Evolutionary conservation across 2,113 vertebrate genomes (phyloP).

Genomic region (Protomyctophum bolini): DNA sequence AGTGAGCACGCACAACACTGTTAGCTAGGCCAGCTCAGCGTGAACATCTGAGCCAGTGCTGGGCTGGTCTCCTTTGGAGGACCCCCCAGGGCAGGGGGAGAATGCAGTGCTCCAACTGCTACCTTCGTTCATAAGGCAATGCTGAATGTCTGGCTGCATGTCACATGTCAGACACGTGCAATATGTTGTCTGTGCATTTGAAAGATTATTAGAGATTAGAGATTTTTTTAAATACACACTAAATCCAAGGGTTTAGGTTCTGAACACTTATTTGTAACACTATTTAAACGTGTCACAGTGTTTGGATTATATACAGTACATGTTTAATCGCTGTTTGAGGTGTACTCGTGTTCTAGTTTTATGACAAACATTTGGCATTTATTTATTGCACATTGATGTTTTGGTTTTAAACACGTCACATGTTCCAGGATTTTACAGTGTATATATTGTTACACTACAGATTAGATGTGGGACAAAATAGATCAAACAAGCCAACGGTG

Average conservation of each 20-base stretch:
- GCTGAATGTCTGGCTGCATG: conserved; percentile 24
- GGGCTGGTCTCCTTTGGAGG: conserved; percentile 38
- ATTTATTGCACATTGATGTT: no score
- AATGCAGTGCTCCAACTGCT: conserved; percentile 26
- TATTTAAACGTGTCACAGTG: no score
- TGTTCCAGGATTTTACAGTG: no score
- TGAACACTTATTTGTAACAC: no score
- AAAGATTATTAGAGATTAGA: conserved; percentile 50
- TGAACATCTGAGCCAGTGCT: conserved; percentile 33
- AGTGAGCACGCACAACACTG: neutral
- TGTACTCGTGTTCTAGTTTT: no score
- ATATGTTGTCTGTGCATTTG: conserved; percentile 50
- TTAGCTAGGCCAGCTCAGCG: conserved; percentile 19
- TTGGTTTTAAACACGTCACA: no score
- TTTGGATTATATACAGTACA: no score
- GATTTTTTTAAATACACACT: conserved; percentile 25
- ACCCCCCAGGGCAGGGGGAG: conserved; percentile 36
- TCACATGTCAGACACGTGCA: conserved; percentile 48
- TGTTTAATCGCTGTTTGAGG: no score
- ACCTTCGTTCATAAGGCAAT: conserved; percentile 30
- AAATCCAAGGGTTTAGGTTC: no score
- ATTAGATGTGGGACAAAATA: conserved; percentile 45
- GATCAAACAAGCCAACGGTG: conserved; percentile 8
- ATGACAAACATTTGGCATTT: no score
- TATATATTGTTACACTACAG: conserved; percentile 48